These are phyloP conservation scores for Miichthys miiuy DNA, from an alignment of 2,797 vertebrate genomes.

Conservation along the genomic window DNA sequence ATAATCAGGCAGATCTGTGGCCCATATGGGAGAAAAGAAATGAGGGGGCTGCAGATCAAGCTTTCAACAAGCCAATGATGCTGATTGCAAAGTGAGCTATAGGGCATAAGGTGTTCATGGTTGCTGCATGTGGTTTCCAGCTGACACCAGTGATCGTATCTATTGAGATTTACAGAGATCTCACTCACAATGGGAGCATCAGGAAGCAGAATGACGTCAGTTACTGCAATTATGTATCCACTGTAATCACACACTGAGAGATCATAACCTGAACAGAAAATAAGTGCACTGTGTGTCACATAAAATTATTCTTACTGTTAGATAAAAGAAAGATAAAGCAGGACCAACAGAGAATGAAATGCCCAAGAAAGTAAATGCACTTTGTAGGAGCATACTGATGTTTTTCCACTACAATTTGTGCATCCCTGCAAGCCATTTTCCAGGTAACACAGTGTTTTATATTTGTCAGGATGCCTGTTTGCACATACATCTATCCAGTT, in stretches of 20 bases:
- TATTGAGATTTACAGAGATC: conserved; percentile 15
- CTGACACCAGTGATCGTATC: conserved; percentile 3
- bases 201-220: conserved; percentile 14
- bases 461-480: background rate
- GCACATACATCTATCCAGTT: background rate
- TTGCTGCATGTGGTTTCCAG: background rate
- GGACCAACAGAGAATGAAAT: background rate
- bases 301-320: background rate
- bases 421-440: background rate
- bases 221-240: background rate
- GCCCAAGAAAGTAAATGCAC: background rate
- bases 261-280: background rate
- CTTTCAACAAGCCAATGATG: conserved; percentile 22
- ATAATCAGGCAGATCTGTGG: conserved; percentile 40
- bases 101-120: conserved; percentile 2
- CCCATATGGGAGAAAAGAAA: background rate
- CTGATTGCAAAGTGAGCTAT: conserved; percentile 16
- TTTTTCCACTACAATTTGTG: background rate
- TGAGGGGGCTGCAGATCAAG: background rate
- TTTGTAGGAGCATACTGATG: background rate
- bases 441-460: background rate
- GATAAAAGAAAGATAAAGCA: background rate
- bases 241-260: background rate
- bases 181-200: background rate
- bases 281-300: background rate